phyloP scores from a whole-genome alignment of 2,888 invertebrate species.

The Labia minor region DNA sequence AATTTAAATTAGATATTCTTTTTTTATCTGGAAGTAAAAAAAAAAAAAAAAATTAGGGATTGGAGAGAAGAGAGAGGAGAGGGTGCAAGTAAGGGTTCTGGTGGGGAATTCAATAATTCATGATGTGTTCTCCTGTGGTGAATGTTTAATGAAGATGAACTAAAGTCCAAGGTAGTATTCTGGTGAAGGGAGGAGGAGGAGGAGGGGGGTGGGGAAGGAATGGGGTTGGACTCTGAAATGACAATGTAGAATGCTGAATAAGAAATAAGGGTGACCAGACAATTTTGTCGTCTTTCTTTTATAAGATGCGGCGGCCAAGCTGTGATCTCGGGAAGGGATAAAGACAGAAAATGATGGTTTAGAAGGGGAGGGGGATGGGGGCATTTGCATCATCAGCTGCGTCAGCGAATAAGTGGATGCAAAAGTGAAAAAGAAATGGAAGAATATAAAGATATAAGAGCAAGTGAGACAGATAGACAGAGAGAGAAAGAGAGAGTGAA shows the following conservation, averaged over 20 bases:
- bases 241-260: constrained; percentile 18
- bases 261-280: neutral
- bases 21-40: neutral
- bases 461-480: constrained; percentile 15
- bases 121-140: neutral
- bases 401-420: neutral
- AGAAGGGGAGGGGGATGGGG: neutral
- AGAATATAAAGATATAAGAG: neutral
- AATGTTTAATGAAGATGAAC: constrained; percentile 1
- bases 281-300: neutral
- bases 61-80: neutral
- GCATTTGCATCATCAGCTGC: neutral
- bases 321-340: constrained; percentile 3
- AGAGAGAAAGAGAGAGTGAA: constrained; percentile 19
- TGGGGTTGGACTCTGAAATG: constrained; percentile 13
- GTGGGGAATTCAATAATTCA: neutral
- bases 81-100: too few species aligned
- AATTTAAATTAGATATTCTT: too few species aligned
- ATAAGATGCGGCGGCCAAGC: neutral
- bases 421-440: neutral
- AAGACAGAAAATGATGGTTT: neutral
- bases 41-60: too few species aligned
- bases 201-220: neutral
- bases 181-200: neutral
- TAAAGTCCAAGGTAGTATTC: constrained; percentile 8